Conservation (phyloP, 2,888 invertebrate genomes). For the Drosophila percnosoma region DNA sequence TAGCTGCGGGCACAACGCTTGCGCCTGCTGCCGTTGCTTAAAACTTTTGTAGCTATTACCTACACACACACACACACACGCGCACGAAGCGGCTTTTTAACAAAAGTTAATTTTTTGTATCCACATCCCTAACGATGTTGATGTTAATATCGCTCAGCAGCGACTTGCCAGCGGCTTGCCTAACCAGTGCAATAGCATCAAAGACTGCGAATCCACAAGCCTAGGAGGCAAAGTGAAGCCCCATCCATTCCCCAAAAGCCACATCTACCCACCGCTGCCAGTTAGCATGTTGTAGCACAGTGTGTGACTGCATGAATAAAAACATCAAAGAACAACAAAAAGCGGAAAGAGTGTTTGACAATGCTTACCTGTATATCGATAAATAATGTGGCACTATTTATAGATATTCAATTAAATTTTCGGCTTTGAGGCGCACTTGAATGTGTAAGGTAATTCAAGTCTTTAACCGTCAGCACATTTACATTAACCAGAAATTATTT, state of each 20-base stretch:
- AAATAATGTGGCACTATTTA: background rate
- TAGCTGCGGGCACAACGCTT: conserved; percentile 61
- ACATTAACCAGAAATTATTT: background rate
- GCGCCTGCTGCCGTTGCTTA: conserved; percentile 35
- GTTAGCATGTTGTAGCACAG: conserved; percentile 30
- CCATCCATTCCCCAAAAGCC: background rate
- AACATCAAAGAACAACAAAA: background rate
- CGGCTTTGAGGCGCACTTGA: background rate
- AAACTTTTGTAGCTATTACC: conserved; percentile 48
- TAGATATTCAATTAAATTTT: background rate
- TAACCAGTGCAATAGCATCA: conserved; percentile 5
- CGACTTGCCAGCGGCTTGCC: conserved; percentile 42
- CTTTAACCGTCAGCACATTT: background rate
- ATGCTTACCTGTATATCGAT: background rate
- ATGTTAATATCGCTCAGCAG: conserved; percentile 73
- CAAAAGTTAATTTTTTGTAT: conserved; percentile 69
- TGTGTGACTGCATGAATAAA: conserved; percentile 1
- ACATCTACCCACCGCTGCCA: background rate
- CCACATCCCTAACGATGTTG: conserved; percentile 55
- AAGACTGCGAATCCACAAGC: conserved; percentile 25
- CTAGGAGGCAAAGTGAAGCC: conserved; percentile 19
- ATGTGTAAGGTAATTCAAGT: background rate
- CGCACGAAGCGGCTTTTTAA: conserved; percentile 39
- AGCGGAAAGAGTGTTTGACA: background rate
- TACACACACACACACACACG: conserved; percentile 17